Percentiles rank a stretch among this genome's conserved stretches.
Evolutionary conservation across 2,113 vertebrate genomes (phyloP).

Genomic region (Grus americana): DNA sequence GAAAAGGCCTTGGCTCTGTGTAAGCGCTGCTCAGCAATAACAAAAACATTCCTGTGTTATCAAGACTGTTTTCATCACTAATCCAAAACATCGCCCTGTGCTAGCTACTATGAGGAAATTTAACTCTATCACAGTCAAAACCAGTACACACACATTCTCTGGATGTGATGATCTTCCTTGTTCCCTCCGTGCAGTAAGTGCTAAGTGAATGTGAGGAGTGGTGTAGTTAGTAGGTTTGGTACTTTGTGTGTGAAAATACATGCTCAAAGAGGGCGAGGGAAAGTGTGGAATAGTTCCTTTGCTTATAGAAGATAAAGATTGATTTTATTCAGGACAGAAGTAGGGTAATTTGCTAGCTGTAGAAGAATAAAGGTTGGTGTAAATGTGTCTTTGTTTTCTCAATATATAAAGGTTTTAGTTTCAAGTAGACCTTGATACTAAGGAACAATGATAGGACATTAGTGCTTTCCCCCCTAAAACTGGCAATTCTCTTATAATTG

Average conservation of each 20-base stretch:
- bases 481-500: neutral
- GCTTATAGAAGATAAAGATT: neutral
- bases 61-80: neutral
- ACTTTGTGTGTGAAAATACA: neutral
- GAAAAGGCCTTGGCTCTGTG: neutral
- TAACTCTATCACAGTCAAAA: neutral
- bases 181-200: neutral
- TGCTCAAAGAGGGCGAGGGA: neutral
- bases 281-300: neutral
- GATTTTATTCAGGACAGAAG: neutral
- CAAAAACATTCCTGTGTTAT: neutral
- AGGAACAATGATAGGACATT: neutral
- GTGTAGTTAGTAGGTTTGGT: neutral
- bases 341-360: neutral
- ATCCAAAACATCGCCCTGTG: neutral
- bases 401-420: neutral
- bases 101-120: neutral
- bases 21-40: neutral
- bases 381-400: neutral
- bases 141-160: neutral
- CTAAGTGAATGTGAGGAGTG: neutral
- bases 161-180: neutral
- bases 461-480: neutral
- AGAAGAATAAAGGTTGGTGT: neutral
- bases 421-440: neutral